These are phyloP conservation scores for Enteromius anoplus DNA, from an alignment of 2,797 vertebrate species.

Conservation along the genomic window DNA sequence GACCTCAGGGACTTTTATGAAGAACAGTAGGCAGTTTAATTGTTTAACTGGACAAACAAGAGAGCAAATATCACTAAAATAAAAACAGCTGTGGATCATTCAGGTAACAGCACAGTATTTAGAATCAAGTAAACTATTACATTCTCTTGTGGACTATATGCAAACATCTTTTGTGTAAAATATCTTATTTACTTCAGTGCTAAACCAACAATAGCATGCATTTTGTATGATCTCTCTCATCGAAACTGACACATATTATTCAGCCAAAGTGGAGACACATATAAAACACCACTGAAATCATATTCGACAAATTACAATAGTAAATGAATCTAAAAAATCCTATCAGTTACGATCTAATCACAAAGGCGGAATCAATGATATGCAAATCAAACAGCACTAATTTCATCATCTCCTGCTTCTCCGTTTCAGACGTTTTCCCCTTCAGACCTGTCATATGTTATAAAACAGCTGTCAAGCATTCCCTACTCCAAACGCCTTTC, in stretches of 20 bases:
- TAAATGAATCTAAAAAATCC: slow-evolving; percentile 6
- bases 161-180: neutral
- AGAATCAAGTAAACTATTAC: too few species aligned
- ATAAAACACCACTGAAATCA: neutral
- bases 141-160: too few species aligned
- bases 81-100: too few species aligned
- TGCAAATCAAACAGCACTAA: slow-evolving; percentile 41
- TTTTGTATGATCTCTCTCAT: neutral
- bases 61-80: neutral
- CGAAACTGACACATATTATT: neutral
- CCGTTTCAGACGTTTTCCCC: slow-evolving; percentile 7
- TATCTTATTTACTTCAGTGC: neutral
- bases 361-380: slow-evolving; percentile 20
- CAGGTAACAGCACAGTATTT: too few species aligned
- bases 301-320: neutral
- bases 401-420: slow-evolving; percentile 43
- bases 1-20: too few species aligned
- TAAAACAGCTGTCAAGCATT: slow-evolving; percentile 49
- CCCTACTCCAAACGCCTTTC: slow-evolving; percentile 19
- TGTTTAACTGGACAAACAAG: too few species aligned
- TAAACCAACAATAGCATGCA: neutral
- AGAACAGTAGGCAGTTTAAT: too few species aligned
- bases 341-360: slow-evolving; percentile 4
- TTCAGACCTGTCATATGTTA: slow-evolving; percentile 47
- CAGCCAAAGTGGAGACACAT: neutral